Percentiles rank a stretch among this genome's conserved stretches.
Conservation (phyloP, 2,888 invertebrate genomes). For the Xanthia icteritia region DNA sequence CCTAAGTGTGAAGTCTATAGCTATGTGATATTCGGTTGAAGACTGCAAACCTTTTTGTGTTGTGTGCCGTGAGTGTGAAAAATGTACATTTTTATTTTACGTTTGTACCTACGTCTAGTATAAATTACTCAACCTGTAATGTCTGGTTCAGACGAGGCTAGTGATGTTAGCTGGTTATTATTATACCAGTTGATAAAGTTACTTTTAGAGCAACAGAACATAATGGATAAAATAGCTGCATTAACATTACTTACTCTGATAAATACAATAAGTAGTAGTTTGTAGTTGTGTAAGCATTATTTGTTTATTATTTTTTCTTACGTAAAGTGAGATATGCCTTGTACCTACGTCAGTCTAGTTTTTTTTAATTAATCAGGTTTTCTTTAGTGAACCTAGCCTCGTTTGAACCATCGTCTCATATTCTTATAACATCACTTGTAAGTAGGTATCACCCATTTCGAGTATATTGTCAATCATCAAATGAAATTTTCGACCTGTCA, state of each 20-base stretch:
- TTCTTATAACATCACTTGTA: slow-evolving; percentile 57
- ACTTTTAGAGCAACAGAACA: neutral
- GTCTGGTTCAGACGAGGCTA: slow-evolving; percentile 63
- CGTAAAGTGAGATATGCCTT: neutral
- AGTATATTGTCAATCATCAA: slow-evolving; percentile 38
- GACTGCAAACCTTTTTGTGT: slow-evolving; percentile 85
- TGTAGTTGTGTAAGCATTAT: neutral
- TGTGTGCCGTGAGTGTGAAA: slow-evolving; percentile 85
- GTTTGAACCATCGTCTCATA: slow-evolving; percentile 45
- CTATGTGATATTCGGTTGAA: slow-evolving; percentile 88
- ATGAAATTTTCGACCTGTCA: slow-evolving; percentile 35
- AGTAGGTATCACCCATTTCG: slow-evolving; percentile 60
- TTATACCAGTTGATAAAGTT: slow-evolving; percentile 12
- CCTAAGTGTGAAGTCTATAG: slow-evolving; percentile 79
- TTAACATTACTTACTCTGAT: slow-evolving; percentile 20
- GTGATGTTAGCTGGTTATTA: slow-evolving; percentile 16
- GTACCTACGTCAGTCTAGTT: neutral
- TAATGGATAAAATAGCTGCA: slow-evolving; percentile 6
- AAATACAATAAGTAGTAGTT: slow-evolving; percentile 18
- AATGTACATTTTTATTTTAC: slow-evolving; percentile 80
- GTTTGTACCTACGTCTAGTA: slow-evolving; percentile 81
- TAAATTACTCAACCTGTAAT: slow-evolving; percentile 70
- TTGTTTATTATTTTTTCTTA: neutral
- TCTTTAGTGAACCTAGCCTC: slow-evolving; percentile 41
- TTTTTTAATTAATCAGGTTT: neutral